phyloP scores from a whole-genome alignment of 2,888 invertebrate genomes.

The Aleiodes leptofemur region DNA sequence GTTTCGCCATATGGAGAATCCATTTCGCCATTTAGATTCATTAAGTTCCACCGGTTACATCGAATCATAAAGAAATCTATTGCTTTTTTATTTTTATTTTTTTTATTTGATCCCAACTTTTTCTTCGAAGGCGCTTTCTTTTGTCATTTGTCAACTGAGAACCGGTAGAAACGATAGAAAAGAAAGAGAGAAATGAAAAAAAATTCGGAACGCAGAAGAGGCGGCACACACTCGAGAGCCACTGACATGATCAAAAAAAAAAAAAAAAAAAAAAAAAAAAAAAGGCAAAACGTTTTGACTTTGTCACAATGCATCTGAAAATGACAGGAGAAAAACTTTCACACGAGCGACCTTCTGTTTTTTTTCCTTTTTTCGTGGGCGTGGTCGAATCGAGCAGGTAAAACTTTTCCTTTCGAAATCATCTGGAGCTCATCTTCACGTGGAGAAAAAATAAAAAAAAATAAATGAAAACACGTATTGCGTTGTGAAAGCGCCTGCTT shows the following conservation, averaged over 20 bases:
- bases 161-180: neutral
- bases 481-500: neutral
- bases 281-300: slow-evolving; percentile 63
- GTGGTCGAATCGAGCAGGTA: slow-evolving; percentile 62
- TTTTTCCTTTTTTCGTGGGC: slow-evolving; percentile 54
- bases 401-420: slow-evolving; percentile 43
- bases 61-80: slow-evolving; percentile 4
- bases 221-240: slow-evolving; percentile 26
- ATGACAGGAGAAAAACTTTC: slow-evolving; percentile 62
- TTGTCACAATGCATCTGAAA: slow-evolving; percentile 58
- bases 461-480: neutral
- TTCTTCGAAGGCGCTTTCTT: slow-evolving; percentile 20
- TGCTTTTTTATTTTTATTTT: neutral
- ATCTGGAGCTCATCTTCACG: neutral
- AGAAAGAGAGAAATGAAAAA: slow-evolving; percentile 16
- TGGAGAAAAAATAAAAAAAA: slow-evolving; percentile 24
- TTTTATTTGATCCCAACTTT: neutral
- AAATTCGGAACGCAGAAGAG: neutral
- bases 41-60: neutral
- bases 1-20: slow-evolving; percentile 18
- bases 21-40: slow-evolving; percentile 29
- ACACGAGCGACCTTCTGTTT: slow-evolving; percentile 56
- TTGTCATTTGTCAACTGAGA: slow-evolving; percentile 34
- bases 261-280: slow-evolving; percentile 41
- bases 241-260: slow-evolving; percentile 16